These are phyloP conservation scores for Rissa tridactyla DNA, from an alignment of 2,113 vertebrate genomes.

Conservation along the genomic window DNA sequence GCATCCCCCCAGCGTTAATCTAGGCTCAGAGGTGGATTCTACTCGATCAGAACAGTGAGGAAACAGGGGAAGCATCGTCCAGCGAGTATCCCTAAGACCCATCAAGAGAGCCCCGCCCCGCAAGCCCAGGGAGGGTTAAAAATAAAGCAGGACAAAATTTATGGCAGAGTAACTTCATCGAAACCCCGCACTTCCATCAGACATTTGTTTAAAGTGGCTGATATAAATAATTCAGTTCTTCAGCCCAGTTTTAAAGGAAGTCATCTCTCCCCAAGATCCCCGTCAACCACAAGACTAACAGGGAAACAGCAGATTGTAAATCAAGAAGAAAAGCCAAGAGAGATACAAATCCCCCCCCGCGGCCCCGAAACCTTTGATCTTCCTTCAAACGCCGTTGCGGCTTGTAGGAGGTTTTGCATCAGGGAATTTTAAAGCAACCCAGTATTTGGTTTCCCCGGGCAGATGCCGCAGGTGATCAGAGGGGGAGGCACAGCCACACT, in stretches of 20 bases:
- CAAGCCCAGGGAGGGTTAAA: not conserved
- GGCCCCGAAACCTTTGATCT: not conserved
- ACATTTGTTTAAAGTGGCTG: not conserved
- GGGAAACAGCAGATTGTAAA: not conserved
- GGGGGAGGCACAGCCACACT: rapidly evolving
- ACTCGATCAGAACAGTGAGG: not conserved
- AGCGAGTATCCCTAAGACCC: not conserved
- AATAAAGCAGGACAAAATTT: not conserved
- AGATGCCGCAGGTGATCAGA: not conserved
- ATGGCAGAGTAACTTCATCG: not conserved
- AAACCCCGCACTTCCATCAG: not conserved
- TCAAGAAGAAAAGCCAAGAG: not conserved
- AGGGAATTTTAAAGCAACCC: not conserved
- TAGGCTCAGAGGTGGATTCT: rapidly evolving
- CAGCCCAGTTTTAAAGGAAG: slow-evolving; percentile 42
- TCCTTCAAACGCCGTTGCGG: rapidly evolving
- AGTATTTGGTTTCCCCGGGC: not conserved
- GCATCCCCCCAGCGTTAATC: rapidly evolving
- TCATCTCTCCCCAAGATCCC: not conserved
- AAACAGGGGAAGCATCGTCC: not conserved
- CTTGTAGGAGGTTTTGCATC: not conserved
- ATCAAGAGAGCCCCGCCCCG: not conserved
- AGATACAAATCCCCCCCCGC: not conserved
- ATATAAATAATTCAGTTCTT: slow-evolving; percentile 41
- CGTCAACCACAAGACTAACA: not conserved